Evolutionary conservation across 2,797 vertebrate species (phyloP).

Genomic region (Pseudochaenichthys georgianus): DNA sequence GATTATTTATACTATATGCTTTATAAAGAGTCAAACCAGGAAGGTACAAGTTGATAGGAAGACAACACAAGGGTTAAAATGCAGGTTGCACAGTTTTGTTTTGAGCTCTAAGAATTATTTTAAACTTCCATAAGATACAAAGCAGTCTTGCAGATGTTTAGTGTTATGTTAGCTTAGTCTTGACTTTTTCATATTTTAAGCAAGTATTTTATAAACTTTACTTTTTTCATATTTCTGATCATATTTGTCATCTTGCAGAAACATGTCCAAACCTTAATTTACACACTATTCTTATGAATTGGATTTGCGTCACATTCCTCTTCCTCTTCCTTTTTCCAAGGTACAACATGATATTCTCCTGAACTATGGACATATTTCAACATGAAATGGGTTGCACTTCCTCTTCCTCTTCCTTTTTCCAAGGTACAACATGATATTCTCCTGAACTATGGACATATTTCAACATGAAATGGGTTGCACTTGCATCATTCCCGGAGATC

Average conservation of each 20-base stretch:
- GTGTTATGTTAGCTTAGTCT: no score
- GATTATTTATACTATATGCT: no score
- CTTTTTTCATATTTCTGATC: neutral
- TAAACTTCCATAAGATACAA: neutral
- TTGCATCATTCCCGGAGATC: neutral
- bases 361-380: neutral
- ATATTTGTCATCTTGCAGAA: neutral
- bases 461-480: neutral
- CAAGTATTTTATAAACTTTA: no score
- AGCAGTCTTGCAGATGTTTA: neutral
- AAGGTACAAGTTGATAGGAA: no score
- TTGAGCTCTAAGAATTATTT: no score
- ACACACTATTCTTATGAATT: neutral
- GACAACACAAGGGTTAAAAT: no score
- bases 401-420: no score
- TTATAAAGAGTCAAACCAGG: no score
- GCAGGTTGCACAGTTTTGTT: no score
- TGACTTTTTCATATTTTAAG: no score
- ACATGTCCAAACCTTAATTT: neutral
- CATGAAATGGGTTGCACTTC: neutral
- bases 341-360: neutral
- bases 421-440: neutral
- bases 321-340: no score
- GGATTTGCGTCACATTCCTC: neutral
- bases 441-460: neutral